Evolutionary conservation across 2,888 invertebrate species (phyloP).

Genomic region (Phoenoteleia sp.): DNA sequence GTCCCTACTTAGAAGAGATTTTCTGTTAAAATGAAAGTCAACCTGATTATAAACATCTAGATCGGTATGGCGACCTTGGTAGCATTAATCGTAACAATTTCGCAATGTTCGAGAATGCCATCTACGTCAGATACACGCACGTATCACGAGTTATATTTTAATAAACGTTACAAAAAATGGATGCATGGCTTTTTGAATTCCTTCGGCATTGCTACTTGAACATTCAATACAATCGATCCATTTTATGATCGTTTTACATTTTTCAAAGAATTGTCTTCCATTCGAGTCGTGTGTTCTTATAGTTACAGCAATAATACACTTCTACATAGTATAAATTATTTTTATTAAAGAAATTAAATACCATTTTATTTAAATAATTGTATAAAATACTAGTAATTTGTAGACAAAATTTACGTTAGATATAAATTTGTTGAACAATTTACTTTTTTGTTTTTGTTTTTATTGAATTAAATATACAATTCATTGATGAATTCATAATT

Average conservation of each 20-base stretch:
- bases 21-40: slow-evolving; percentile 64
- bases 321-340: too few species aligned
- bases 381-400: too few species aligned
- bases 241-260: slow-evolving; percentile 16
- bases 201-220: not conserved
- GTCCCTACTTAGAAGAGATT: slow-evolving; percentile 29
- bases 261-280: slow-evolving; percentile 1
- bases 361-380: too few species aligned
- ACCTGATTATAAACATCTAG: slow-evolving; percentile 56
- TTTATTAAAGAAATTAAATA: too few species aligned
- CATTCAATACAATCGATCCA: not conserved
- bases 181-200: slow-evolving; percentile 42
- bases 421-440: too few species aligned
- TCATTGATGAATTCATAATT: too few species aligned
- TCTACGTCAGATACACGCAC: slow-evolving; percentile 46
- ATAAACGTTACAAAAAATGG: slow-evolving; percentile 40
- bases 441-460: too few species aligned
- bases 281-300: not conserved
- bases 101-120: slow-evolving; percentile 62
- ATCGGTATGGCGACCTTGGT: slow-evolving; percentile 59
- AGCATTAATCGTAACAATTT: slow-evolving; percentile 64
- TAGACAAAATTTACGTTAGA: too few species aligned
- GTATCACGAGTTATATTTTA: slow-evolving; percentile 51
- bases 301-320: too few species aligned
- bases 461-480: too few species aligned